Evolutionary conservation across 1,140 invertebrate species (phyloP).

Genomic region (Agrilus planipennis): DNA sequence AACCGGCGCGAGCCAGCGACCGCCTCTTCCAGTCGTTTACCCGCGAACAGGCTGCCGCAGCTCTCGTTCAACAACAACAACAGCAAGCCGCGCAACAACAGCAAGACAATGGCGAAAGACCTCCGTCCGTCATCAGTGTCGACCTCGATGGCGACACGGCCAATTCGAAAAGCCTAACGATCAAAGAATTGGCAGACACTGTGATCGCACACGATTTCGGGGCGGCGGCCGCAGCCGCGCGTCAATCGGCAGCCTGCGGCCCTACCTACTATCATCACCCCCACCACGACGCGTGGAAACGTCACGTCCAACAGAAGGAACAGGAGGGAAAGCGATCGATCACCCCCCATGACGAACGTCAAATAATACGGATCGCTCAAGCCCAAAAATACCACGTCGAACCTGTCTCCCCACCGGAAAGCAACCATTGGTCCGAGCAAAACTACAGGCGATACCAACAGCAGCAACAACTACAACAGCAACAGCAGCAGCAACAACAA

Average conservation of each 20-base stretch:
- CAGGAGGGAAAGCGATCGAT: conserved; percentile 30
- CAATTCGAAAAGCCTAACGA: conserved; percentile 49
- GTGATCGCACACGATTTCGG: conserved; percentile 69
- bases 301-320: conserved; percentile 36
- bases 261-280: conserved; percentile 22
- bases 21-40: conserved; percentile 42
- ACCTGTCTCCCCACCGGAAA: conserved; percentile 45
- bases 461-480: conserved; percentile 19
- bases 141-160: conserved; percentile 31
- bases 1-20: conserved; percentile 42
- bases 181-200: conserved; percentile 66
- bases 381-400: conserved; percentile 40
- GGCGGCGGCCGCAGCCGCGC: conserved; percentile 23
- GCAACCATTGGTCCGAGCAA: conserved; percentile 32
- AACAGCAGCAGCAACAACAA: no score
- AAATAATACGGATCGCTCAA: conserved; percentile 63
- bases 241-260: no score
- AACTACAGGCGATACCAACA: conserved; percentile 24
- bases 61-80: conserved; percentile 23
- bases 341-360: conserved; percentile 48
- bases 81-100: conserved; percentile 21
- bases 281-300: conserved; percentile 36
- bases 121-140: conserved; percentile 29
- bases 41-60: conserved; percentile 18
- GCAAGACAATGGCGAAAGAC: conserved; percentile 36